Evolutionary conservation across 2,113 vertebrate species (phyloP).

Genomic region (Sciurus niger): DNA sequence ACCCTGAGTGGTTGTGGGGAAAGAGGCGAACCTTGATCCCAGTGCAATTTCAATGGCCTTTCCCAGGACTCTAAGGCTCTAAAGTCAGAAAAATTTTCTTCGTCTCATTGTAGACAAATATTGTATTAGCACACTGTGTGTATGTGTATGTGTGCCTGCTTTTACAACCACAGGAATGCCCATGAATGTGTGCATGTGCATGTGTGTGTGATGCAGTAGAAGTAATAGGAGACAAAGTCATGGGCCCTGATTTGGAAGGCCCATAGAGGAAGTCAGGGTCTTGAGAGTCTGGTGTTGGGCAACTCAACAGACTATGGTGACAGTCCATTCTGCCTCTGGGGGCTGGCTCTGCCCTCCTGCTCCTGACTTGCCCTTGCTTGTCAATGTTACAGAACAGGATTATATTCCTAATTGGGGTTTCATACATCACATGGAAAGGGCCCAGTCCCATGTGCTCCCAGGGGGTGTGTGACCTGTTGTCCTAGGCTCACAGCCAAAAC

Average conservation of each 20-base stretch:
- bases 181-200: rapidly evolving
- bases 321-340: neutral
- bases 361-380: conserved; percentile 41
- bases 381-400: conserved; percentile 49
- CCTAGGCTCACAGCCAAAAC: conserved; percentile 76
- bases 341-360: neutral
- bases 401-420: neutral
- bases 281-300: neutral
- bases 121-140: neutral
- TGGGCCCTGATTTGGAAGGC: neutral
- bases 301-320: neutral
- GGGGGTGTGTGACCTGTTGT: conserved; percentile 55
- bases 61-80: neutral
- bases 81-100: neutral
- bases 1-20: neutral
- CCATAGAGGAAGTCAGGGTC: neutral
- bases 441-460: conserved; percentile 26
- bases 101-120: neutral
- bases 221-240: neutral
- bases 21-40: neutral
- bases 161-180: neutral
- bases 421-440: conserved; percentile 41
- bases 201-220: neutral
- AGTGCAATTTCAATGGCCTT: neutral
- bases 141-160: neutral